Base-by-base conservation (phyloP, 2,113 vertebrate species). In the Apaloderma vittatum region DNA sequence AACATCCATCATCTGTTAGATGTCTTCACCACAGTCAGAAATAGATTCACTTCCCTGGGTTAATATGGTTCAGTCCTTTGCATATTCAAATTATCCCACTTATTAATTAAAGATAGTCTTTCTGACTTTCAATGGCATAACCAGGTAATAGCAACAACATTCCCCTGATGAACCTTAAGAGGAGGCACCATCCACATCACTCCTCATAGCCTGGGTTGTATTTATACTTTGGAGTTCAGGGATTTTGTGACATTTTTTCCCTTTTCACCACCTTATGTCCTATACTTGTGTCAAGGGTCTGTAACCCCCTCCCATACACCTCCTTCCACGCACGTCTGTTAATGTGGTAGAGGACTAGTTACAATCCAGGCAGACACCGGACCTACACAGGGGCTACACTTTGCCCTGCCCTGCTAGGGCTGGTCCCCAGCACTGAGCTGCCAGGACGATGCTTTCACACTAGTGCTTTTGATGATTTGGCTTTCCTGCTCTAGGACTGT, bases 251-350 rank as follows among this genome's bases (percentile, higher is more conserved):
- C 34, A 12, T 19, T 51, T 86, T 70, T 62, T 13, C 57, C 4
- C 16, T 51, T 73, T 67, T 81, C 24, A 67, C 18, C 21, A 21
- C 8, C 27, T 67, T 32, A 29, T 65, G 11, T 67, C 54, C n/a
- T 70, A 15, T 67, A 6, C 15, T 61, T 59, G 19, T 40, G 30
- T 9, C 24, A 70, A 46, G 43, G 9, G 4, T 68, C 45, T 65
- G 3, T 21, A n/a, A 45, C 16, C 7, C 32, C 30, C 9, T 1
- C 6, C 5, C 4, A 2, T 6, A 21, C 22, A 23, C 11, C 0
- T 12, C 3, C 34, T 77, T 51, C 12, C 22, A 32, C 32, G 36
- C 40, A 1, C 13, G 68, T 26, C 46, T 81, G 12, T 46, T 34
- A 57, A 52, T 21, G 27, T 37, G 63, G 7, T 40, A 86, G 62